A percentile compares a stretch with the other conserved stretches of the same genome.
Evolutionary conservation across 1,140 invertebrate genomes (phyloP).

Genomic region (Formica exsecta): DNA sequence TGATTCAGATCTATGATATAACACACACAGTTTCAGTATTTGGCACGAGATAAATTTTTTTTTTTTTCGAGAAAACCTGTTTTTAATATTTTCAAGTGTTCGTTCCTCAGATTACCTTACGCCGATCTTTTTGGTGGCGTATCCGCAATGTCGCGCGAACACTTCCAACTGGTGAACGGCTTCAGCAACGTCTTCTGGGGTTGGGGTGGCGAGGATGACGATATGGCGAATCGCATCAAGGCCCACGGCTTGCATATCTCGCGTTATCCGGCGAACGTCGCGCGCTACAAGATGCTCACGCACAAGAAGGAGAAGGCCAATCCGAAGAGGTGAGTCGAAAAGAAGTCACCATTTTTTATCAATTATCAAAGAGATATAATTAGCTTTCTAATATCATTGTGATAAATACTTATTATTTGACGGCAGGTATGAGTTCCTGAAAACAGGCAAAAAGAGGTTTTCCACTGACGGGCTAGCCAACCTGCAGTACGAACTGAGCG

Average conservation of each 20-base stretch:
- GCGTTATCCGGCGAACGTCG: constrained; percentile 94
- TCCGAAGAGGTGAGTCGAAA: constrained; percentile 91
- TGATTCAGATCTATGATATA: background rate
- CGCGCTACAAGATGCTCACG: constrained; percentile 96
- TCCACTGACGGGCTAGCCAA: constrained; percentile 94
- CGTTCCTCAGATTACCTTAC: constrained; percentile 92
- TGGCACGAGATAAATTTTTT: background rate
- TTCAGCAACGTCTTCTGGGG: constrained; percentile 97
- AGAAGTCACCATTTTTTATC: background rate
- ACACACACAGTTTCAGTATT: background rate
- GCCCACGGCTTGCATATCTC: constrained; percentile 93
- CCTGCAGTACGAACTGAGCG: constrained; percentile 92
- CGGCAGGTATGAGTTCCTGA: constrained; percentile 93
- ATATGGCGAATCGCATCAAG: constrained; percentile 95
- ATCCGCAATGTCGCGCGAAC: constrained; percentile 93
- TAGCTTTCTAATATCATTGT: constrained; percentile 28
- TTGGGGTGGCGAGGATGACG: constrained; percentile 97
- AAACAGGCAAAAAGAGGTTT: constrained; percentile 93
- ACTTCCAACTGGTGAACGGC: constrained; percentile 94
- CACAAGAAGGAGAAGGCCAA: constrained; percentile 96
- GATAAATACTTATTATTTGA: constrained; percentile 51
- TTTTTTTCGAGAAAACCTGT: background rate
- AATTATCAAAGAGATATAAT: background rate
- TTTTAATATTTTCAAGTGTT: background rate
- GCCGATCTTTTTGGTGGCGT: constrained; percentile 96